Conservation (phyloP, 2,797 vertebrate species). For the Trachops cirrhosus region DNA sequence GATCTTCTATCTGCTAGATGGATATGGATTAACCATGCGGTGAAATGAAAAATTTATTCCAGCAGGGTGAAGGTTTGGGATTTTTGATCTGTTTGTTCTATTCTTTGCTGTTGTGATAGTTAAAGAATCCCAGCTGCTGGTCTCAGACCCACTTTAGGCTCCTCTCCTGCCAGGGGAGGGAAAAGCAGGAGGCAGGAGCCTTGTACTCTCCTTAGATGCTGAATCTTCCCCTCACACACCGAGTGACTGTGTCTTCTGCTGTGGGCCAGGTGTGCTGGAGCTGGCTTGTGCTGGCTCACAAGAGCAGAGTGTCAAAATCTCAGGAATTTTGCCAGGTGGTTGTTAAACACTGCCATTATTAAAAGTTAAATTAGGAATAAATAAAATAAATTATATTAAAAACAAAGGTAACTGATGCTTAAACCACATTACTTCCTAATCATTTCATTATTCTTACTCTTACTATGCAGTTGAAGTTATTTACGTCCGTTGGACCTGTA, state of each 20-base stretch:
- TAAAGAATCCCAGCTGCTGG: background rate
- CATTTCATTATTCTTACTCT: background rate
- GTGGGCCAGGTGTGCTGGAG: background rate
- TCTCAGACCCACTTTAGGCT: background rate
- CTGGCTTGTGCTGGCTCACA: background rate
- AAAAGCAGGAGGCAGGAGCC: background rate
- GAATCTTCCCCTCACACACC: background rate
- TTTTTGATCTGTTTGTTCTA: background rate
- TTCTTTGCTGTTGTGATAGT: background rate
- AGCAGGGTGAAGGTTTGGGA: background rate
- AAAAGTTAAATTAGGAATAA: slow-evolving; percentile 21
- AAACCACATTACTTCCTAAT: background rate
- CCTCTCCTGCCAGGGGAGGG: background rate
- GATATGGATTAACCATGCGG: background rate
- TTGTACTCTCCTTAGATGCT: background rate
- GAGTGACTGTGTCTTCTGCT: background rate
- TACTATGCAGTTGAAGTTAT: background rate
- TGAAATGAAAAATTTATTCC: background rate
- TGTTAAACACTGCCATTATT: background rate
- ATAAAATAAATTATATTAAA: slow-evolving; percentile 20
- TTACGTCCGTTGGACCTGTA: background rate
- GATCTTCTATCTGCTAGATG: background rate
- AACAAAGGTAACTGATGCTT: background rate
- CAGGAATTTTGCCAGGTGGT: background rate
- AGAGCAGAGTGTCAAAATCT: background rate